Evolutionary conservation across 1,140 invertebrate species (phyloP).

Genomic region (Aricia agestis): DNA sequence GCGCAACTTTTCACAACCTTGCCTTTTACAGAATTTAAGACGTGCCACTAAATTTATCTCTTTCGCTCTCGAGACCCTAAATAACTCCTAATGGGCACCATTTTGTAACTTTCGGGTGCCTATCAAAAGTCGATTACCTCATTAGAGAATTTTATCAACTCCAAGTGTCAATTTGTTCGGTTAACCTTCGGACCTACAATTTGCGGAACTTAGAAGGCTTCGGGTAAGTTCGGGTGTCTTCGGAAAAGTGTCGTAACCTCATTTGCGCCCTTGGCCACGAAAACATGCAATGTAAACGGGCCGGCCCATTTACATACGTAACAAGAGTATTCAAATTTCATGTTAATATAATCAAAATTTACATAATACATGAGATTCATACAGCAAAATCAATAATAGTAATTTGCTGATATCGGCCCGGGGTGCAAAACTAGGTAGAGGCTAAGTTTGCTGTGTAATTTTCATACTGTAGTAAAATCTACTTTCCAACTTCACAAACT

Average conservation of each 20-base stretch:
- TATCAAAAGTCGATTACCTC: constrained; percentile 12
- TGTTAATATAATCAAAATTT: too few relatives aligned
- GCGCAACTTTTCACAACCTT: neutral
- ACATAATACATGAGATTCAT: too few relatives aligned
- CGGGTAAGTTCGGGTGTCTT: neutral
- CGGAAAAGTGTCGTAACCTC: neutral
- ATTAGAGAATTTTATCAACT: constrained; percentile 6
- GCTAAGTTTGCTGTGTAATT: too few relatives aligned
- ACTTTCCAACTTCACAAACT: too few relatives aligned
- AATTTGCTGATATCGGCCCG: too few relatives aligned
- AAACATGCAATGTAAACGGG: neutral
- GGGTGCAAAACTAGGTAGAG: too few relatives aligned
- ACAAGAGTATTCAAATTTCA: neutral
- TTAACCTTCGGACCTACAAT: neutral
- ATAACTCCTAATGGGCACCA: neutral
- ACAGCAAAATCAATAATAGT: too few relatives aligned
- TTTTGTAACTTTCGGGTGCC: neutral
- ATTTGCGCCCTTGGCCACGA: neutral
- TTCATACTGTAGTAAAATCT: too few relatives aligned
- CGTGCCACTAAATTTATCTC: neutral
- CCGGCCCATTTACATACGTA: neutral
- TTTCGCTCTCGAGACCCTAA: neutral
- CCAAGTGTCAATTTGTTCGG: neutral
- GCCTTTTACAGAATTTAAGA: neutral
- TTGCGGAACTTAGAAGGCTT: neutral